Conservation (phyloP, 2,113 vertebrate species). For the Melanerpes aurifrons region DNA sequence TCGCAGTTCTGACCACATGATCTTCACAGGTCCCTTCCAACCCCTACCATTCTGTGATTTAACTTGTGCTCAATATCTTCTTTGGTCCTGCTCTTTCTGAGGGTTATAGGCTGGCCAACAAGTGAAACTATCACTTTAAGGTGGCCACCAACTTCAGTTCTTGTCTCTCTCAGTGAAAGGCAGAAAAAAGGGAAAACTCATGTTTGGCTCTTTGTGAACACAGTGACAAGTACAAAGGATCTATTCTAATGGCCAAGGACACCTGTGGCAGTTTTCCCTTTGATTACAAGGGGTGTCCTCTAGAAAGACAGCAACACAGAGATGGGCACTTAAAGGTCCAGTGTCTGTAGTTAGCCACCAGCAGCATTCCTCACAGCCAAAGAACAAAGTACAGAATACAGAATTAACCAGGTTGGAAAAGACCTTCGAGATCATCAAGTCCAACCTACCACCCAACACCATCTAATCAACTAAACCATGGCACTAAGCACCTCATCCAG, state of each 20-base stretch:
- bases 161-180: neutral
- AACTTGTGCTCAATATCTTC: neutral
- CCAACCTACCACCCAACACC: too few species aligned
- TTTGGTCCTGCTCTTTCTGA: neutral
- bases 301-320: neutral
- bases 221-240: neutral
- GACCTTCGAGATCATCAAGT: too few species aligned
- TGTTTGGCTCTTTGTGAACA: rapidly evolving
- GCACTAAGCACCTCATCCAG: too few species aligned
- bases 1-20: neutral
- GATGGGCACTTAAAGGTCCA: neutral
- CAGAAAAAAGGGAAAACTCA: neutral
- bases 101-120: neutral
- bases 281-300: rapidly evolving
- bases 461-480: too few species aligned
- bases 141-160: neutral
- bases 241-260: neutral
- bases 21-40: too few species aligned
- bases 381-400: neutral
- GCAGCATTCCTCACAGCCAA: neutral
- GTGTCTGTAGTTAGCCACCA: neutral
- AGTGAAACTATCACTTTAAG: neutral
- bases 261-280: neutral
- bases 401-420: too few species aligned
- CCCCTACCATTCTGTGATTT: neutral